Percentiles rank a stretch among this genome's conserved stretches.
phyloP scores from a whole-genome alignment of 2,113 vertebrate genomes.

The Panthera tigris region DNA sequence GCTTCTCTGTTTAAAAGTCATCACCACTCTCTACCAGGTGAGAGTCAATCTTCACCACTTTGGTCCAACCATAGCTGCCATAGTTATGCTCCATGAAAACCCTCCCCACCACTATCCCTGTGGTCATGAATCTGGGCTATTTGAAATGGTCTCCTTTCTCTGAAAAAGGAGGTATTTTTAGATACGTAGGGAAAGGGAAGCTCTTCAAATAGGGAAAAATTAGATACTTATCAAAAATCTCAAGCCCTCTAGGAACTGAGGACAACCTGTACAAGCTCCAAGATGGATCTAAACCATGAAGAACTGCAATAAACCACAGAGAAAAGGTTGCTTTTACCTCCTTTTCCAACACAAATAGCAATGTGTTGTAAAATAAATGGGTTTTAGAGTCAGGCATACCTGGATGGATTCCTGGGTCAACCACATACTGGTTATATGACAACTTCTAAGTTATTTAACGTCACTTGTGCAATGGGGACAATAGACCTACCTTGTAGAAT shows the following conservation, averaged over 20 bases:
- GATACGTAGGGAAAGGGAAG: neutral
- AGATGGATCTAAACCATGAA: neutral
- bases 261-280: neutral
- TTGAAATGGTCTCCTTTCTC: neutral
- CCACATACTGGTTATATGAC: neutral
- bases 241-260: neutral
- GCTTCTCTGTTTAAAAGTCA: neutral
- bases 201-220: neutral
- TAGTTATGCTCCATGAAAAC: neutral
- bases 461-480: neutral
- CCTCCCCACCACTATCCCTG: neutral
- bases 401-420: neutral
- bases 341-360: conserved; percentile 4
- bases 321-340: conserved; percentile 24
- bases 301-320: neutral
- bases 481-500: neutral
- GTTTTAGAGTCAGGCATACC: conserved; percentile 16
- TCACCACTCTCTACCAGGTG: neutral
- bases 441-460: conserved; percentile 28
- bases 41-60: neutral
- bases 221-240: neutral
- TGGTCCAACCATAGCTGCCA: neutral
- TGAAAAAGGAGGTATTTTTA: conserved; percentile 1
- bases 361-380: conserved; percentile 1
- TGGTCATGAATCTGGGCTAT: neutral